Percentiles rank a stretch among this genome's conserved stretches.
These are phyloP conservation scores for Halcyon leucocephala DNA, from an alignment of 2,797 vertebrate species.

Conservation along the genomic window DNA sequence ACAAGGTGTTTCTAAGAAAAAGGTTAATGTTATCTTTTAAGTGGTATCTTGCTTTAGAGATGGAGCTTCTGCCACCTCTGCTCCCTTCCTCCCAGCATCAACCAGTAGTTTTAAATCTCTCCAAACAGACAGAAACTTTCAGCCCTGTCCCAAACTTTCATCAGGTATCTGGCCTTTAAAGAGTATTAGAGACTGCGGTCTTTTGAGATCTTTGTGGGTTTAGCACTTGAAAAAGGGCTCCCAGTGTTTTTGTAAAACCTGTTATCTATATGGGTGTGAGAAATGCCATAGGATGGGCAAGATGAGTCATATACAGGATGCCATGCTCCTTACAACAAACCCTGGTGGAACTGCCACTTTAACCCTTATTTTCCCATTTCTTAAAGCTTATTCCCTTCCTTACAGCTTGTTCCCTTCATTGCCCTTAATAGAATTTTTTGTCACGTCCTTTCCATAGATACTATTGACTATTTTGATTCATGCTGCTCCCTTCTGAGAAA, in stretches of 20 bases:
- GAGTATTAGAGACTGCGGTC: background rate
- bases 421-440: background rate
- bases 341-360: background rate
- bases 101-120: background rate
- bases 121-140: background rate
- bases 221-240: conserved; percentile 19
- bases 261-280: conserved; percentile 43
- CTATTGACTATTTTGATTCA: background rate
- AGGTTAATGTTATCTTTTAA: background rate
- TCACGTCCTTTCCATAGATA: background rate
- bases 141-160: background rate
- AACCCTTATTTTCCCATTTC: conserved; percentile 27
- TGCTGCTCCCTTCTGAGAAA: background rate
- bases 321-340: conserved; percentile 23
- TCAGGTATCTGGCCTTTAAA: background rate
- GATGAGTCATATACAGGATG: conserved; percentile 38
- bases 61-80: background rate
- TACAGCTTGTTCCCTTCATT: background rate
- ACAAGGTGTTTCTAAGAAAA: conserved; percentile 17
- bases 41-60: background rate
- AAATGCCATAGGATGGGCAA: conserved; percentile 39
- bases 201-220: background rate
- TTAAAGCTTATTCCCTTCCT: background rate
- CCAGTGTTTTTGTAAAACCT: background rate
- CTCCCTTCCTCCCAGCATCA: background rate